Evolutionary conservation across 1,140 invertebrate genomes (phyloP).

Genomic region (Bombyx mori): ASM3026992v2 NC_085121.1:6778001-6778500

Average conservation of each 20-base stretch:
- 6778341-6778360: not conserved
- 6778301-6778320: conserved; percentile 83
- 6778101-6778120: conserved; percentile 81
- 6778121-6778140: not conserved
- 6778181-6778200: too few species aligned
- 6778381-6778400: too few species aligned
- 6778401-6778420: not conserved
- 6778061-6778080: conserved; percentile 79
- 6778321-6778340: conserved; percentile 76
- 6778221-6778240: conserved; percentile 87
- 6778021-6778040: conserved; percentile 76
- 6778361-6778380: too few species aligned
- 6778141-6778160: not conserved
- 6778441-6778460: too few species aligned
- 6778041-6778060: conserved; percentile 77
- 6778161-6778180: too few species aligned
- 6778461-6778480: not conserved
- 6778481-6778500: too few species aligned
- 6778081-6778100: conserved; percentile 88
- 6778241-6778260: conserved; percentile 89
- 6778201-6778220: conserved; percentile 85
- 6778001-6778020: conserved; percentile 75
- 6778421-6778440: too few species aligned
- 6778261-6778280: conserved; percentile 78
- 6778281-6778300: conserved; percentile 87